A percentile compares a stretch with the other conserved stretches of the same genome.
phyloP scores from a whole-genome alignment of 2,888 invertebrate species.

The Scaptomyza cyrtandrae region DNA sequence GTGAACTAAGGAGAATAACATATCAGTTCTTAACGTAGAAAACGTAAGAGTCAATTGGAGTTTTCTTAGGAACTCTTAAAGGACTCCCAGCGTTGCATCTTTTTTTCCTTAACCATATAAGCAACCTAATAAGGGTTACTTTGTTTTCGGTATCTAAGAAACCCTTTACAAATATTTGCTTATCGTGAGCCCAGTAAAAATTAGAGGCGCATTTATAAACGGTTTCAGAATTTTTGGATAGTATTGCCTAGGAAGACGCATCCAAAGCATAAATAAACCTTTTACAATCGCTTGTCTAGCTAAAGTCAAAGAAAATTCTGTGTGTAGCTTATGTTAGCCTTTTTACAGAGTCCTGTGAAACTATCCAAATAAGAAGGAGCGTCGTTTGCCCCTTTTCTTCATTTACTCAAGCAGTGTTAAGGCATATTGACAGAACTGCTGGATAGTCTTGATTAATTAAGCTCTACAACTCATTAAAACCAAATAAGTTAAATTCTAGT shows the following conservation, averaged over 20 bases:
- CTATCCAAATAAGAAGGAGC: constrained; percentile 4
- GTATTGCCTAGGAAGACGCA: no score
- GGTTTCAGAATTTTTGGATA: constrained; percentile 13
- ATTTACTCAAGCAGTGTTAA: constrained; percentile 60
- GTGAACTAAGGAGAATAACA: background rate
- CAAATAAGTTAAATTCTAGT: constrained; percentile 6
- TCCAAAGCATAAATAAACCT: constrained; percentile 26
- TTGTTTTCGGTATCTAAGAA: constrained; percentile 1
- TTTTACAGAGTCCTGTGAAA: constrained; percentile 22
- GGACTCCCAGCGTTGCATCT: background rate
- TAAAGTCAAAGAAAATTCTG: no score
- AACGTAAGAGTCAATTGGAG: no score
- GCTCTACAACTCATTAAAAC: no score
- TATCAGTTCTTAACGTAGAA: background rate
- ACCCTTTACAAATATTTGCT: background rate
- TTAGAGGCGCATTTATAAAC: constrained; percentile 20
- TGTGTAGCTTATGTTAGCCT: background rate
- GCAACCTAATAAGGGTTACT: background rate
- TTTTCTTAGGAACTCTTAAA: background rate
- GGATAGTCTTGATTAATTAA: constrained; percentile 43
- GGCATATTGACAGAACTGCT: constrained; percentile 49
- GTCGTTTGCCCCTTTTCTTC: background rate
- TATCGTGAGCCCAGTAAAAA: background rate
- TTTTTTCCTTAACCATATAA: constrained; percentile 16
- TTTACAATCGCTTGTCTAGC: no score